Evolutionary conservation across 2,797 vertebrate genomes (phyloP).

Genomic region (Australoheros facetus): DNA sequence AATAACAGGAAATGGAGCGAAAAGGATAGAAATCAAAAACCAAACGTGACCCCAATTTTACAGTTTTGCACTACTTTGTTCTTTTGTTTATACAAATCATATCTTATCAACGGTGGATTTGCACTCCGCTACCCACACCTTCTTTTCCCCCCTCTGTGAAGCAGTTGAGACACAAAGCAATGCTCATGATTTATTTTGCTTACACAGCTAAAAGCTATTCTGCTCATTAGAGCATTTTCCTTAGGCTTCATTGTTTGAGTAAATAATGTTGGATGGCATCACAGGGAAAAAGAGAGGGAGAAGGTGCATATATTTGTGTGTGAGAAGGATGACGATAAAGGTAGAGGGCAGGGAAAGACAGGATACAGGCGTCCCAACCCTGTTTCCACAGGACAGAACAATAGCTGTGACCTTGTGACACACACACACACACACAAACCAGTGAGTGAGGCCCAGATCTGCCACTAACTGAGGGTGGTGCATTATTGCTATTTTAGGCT

Average conservation of each 20-base stretch:
- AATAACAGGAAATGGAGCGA: conserved; percentile 61
- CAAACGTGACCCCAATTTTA: conserved; percentile 64
- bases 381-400: conserved; percentile 86
- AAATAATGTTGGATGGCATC: conserved; percentile 70
- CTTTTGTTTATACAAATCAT: conserved; percentile 65
- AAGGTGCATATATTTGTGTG: conserved; percentile 25
- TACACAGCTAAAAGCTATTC: conserved; percentile 75
- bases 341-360: conserved; percentile 78
- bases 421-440: conserved; percentile 55
- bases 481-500: conserved; percentile 79
- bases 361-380: conserved; percentile 84
- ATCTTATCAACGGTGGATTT: conserved; percentile 66
- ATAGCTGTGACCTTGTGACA: conserved; percentile 84
- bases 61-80: conserved; percentile 69
- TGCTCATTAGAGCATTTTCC: conserved; percentile 74
- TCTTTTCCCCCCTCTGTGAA: conserved; percentile 19
- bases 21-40: conserved; percentile 46
- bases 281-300: conserved; percentile 33
- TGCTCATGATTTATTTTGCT: conserved; percentile 64
- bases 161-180: conserved; percentile 55
- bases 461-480: conserved; percentile 78
- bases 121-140: conserved; percentile 52
- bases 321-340: conserved; percentile 53
- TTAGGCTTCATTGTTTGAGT: conserved; percentile 77
- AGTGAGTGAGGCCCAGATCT: conserved; percentile 75